Conservation (phyloP, 2,113 vertebrate species). For the human region DNA sequence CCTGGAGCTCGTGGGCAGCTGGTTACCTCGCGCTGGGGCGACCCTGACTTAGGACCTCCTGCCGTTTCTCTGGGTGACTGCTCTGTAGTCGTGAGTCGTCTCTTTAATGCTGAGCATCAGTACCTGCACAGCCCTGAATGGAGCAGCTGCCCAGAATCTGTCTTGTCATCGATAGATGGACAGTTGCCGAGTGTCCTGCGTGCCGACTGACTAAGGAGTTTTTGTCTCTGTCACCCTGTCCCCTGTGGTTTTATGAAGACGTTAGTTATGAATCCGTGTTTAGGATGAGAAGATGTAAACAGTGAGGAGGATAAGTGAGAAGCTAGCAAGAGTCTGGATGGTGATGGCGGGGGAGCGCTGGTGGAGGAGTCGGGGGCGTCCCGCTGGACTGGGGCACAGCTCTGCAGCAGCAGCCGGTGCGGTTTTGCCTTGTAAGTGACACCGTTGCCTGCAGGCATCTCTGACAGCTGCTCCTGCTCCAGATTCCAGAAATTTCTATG, state of each 20-base stretch:
- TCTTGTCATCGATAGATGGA: rapidly evolving
- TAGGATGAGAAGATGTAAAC: not conserved
- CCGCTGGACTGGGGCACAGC: rapidly evolving
- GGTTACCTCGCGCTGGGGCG: rapidly evolving
- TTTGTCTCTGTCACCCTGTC: rapidly evolving
- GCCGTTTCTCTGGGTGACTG: rapidly evolving
- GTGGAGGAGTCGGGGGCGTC: not conserved
- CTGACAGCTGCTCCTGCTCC: constrained; percentile 45
- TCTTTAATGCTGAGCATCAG: not conserved
- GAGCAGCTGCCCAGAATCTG: not conserved
- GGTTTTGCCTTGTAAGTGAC: not conserved
- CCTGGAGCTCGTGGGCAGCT: not conserved
- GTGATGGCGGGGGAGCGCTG: rapidly evolving
- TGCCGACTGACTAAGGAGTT: not conserved
- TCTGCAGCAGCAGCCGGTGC: rapidly evolving
- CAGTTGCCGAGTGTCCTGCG: rapidly evolving
- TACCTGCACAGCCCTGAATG: not conserved
- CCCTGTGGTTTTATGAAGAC: rapidly evolving
- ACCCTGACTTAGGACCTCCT: not conserved
- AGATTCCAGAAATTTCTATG: constrained; percentile 49
- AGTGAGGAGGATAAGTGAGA: not conserved
- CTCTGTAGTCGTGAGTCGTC: rapidly evolving
- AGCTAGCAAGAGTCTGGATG: rapidly evolving
- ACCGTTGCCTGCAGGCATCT: not conserved
- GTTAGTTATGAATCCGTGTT: not conserved